Base-by-base conservation (phyloP, 1,140 invertebrate species). In the Pseudomyrmex sp. region DNA sequence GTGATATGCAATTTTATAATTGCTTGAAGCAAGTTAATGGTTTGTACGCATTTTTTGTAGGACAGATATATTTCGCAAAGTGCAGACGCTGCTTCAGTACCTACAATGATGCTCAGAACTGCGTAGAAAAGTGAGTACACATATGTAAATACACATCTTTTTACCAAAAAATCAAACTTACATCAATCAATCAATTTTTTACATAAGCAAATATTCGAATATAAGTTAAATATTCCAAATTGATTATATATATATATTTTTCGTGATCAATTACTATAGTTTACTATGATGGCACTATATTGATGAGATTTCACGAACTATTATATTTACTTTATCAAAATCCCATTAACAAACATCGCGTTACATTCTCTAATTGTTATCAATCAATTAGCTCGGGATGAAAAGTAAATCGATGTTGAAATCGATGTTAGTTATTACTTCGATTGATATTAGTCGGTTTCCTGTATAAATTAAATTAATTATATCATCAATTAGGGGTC, bases 11-110 rank as follows among this genome's bases (percentile, higher is more conserved):
- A 48, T 79, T 79, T 79, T 46, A 70, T 46, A 1, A 79, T 10
- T 79, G 76, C 9, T 48, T 79, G 52, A 26, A 3, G 15, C 52
- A 13, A 70, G 15, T 70, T 1, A 10, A 10, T 9, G 76, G 76
- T n/a, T 8, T 79, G 1, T 63, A 70, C 5, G 15, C 76, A 12
- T 70, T 20, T 5, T 2, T 18, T 26, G 65, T 79, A 13, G 68
- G 65, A 52, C 46, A 7, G 15, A 26, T 79, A n/a, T 79, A 79
- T 7, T 79, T 79, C 1, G 48, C 1, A 15, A 8, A 48, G 4
- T 79, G 76, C 76, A 79, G 48, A 12, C 26, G 48, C 2, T 79
- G 76, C 44, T 79, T 79, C n/a, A 35, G 54, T n/a, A 50, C 44
- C 1, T 79, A 69, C 15, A 58, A 79, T 48, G 20, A 79, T 66